These are phyloP conservation scores for Rhagophthalmus giganteus DNA, from an alignment of 2,888 invertebrate species.

Conservation along the genomic window DNA sequence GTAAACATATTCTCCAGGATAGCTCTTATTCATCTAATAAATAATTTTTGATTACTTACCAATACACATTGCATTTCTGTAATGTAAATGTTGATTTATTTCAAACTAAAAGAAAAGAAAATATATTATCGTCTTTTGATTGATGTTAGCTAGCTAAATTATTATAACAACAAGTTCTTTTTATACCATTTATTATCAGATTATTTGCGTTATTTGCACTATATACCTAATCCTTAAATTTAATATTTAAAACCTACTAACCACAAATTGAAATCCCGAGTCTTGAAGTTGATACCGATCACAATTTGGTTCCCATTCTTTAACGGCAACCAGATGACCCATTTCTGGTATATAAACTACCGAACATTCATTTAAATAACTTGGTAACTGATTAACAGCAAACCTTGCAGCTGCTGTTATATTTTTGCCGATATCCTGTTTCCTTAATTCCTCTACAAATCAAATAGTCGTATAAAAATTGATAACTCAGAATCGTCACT, in stretches of 20 bases:
- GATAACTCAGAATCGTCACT: too few species aligned
- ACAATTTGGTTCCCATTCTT: slow-evolving; percentile 63
- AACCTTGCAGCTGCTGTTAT: slow-evolving; percentile 73
- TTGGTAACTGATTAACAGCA: slow-evolving; percentile 69
- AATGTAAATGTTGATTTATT: slow-evolving; percentile 48
- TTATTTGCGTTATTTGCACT: too few species aligned
- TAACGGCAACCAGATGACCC: slow-evolving; percentile 79
- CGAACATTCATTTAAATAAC: slow-evolving; percentile 67
- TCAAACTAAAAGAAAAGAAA: slow-evolving; percentile 46
- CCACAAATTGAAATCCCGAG: slow-evolving; percentile 73
- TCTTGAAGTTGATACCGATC: slow-evolving; percentile 62
- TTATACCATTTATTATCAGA: too few species aligned
- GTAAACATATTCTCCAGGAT: not conserved
- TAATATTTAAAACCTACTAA: slow-evolving; percentile 43
- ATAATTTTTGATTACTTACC: slow-evolving; percentile 40
- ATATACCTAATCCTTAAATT: too few species aligned
- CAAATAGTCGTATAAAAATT: too few species aligned
- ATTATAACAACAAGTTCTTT: too few species aligned
- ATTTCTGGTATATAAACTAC: slow-evolving; percentile 75
- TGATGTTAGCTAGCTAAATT: too few species aligned
- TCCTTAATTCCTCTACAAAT: slow-evolving; percentile 67
- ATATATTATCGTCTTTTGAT: slow-evolving; percentile 1
- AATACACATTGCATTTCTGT: slow-evolving; percentile 52
- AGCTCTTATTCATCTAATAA: not conserved
- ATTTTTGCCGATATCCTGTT: slow-evolving; percentile 70